Percentiles rank a stretch among this genome's conserved stretches.
phyloP scores from a whole-genome alignment of 2,888 invertebrate species.

The Sarcophaga variegata region DNA sequence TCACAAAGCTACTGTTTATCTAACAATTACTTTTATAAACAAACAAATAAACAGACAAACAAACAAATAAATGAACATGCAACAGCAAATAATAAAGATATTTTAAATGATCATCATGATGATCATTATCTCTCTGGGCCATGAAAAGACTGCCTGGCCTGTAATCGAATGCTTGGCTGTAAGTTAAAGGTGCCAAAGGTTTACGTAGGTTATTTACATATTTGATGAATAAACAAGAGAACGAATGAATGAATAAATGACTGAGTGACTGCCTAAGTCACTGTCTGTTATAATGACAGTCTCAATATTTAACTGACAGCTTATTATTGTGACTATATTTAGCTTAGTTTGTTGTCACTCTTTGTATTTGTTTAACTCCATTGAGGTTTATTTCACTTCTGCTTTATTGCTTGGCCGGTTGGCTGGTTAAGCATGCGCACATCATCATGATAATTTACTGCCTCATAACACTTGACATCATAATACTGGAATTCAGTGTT shows the following conservation, averaged over 20 bases:
- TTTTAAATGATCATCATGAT: neutral
- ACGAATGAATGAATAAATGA: slow-evolving; percentile 3
- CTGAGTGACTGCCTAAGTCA: neutral
- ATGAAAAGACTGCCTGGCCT: neutral
- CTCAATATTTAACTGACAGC: neutral
- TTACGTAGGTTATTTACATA: slow-evolving; percentile 56
- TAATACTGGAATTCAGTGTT: neutral
- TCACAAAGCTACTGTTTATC: neutral
- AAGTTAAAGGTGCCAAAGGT: slow-evolving; percentile 56
- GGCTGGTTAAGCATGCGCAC: slow-evolving; percentile 56
- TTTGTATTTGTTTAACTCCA: neutral
- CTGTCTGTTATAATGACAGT: neutral
- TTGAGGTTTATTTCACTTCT: neutral
- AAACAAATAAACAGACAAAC: neutral
- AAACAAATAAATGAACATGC: neutral
- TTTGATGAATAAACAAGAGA: slow-evolving; percentile 49
- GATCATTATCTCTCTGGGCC: neutral
- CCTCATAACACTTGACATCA: slow-evolving; percentile 66
- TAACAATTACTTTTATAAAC: neutral
- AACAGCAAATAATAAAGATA: neutral
- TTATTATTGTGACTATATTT: neutral
- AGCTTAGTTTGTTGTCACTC: slow-evolving; percentile 13
- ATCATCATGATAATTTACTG: slow-evolving; percentile 62
- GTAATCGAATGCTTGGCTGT: neutral
- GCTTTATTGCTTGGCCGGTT: neutral